Conservation (phyloP, 2,113 vertebrate genomes). For the Heterotilapia buettikoferi region DNA sequence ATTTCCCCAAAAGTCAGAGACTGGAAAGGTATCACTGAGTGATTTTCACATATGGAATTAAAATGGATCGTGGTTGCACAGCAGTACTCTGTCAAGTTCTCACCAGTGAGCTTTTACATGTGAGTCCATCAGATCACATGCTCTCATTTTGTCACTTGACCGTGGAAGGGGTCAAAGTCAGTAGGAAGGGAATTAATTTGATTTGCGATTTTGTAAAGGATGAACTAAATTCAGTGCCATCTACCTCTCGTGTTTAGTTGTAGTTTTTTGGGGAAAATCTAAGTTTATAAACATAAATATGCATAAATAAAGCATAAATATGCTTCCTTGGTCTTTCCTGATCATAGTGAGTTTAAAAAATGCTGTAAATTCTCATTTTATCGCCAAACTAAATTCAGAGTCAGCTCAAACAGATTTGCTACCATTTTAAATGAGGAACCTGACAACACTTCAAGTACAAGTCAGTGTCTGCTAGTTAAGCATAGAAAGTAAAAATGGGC, state of each 20-base stretch:
- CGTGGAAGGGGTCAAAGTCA: conserved; percentile 23
- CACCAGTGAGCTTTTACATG: neutral
- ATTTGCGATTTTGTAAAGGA: conserved; percentile 27
- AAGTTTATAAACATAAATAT: neutral
- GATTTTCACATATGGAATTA: conserved; percentile 12
- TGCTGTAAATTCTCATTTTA: neutral
- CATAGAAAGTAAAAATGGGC: neutral
- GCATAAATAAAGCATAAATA: neutral
- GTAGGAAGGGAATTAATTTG: conserved; percentile 37
- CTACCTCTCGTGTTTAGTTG: neutral
- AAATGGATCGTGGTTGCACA: neutral
- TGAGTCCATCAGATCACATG: conserved; percentile 6
- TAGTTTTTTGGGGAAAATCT: neutral
- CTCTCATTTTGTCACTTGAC: conserved; percentile 7
- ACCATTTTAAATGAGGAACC: neutral
- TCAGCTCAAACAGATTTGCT: neutral
- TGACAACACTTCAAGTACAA: neutral
- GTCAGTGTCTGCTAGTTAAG: neutral
- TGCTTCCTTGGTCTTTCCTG: neutral
- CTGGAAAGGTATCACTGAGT: neutral
- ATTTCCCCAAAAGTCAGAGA: neutral
- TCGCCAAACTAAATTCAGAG: neutral
- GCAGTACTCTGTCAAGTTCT: neutral
- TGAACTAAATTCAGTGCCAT: neutral
- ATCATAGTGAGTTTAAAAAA: neutral